These are phyloP conservation scores for Chaenogobius annularis DNA, from an alignment of 2,113 vertebrate genomes.

Conservation along the genomic window DNA sequence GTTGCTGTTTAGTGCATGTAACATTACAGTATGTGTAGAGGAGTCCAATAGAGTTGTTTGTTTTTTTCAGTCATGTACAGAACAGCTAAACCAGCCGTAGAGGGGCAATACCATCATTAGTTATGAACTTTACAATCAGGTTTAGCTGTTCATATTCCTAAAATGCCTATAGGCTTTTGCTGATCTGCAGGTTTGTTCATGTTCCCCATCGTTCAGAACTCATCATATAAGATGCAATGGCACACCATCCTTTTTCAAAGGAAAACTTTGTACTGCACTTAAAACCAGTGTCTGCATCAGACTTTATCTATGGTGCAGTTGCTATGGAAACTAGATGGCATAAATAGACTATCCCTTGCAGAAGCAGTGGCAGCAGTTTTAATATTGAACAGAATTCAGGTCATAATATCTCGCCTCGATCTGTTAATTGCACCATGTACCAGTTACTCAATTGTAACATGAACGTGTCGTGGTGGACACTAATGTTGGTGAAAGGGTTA, in stretches of 20 bases:
- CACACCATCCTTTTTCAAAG: conserved; percentile 22
- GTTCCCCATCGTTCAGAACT: conserved; percentile 1
- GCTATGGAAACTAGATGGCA: conserved; percentile 81
- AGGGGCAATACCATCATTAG: background rate
- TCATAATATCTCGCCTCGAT: conserved; percentile 74
- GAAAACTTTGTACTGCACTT: conserved; percentile 65
- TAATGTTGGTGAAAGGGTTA: conserved; percentile 20
- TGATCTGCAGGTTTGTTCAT: background rate
- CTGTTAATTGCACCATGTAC: conserved; percentile 80
- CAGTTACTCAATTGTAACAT: conserved; percentile 77
- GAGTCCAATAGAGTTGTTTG: too few species aligned
- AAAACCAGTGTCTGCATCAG: conserved; percentile 57
- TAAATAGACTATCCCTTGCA: conserved; percentile 78
- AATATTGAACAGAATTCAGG: conserved; percentile 80
- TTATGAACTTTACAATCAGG: background rate
- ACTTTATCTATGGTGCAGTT: conserved; percentile 71
- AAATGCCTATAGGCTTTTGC: background rate
- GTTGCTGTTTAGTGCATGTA: too few species aligned
- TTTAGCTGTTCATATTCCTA: background rate
- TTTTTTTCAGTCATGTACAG: too few species aligned
- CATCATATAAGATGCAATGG: conserved; percentile 15
- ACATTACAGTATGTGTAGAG: too few species aligned
- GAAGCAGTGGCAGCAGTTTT: conserved; percentile 69
- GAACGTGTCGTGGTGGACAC: conserved; percentile 55
- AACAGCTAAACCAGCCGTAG: too few species aligned